These are phyloP conservation scores for Myoxocephalus aenaeus DNA, from an alignment of 2,797 vertebrate genomes.

Conservation along the genomic window DNA sequence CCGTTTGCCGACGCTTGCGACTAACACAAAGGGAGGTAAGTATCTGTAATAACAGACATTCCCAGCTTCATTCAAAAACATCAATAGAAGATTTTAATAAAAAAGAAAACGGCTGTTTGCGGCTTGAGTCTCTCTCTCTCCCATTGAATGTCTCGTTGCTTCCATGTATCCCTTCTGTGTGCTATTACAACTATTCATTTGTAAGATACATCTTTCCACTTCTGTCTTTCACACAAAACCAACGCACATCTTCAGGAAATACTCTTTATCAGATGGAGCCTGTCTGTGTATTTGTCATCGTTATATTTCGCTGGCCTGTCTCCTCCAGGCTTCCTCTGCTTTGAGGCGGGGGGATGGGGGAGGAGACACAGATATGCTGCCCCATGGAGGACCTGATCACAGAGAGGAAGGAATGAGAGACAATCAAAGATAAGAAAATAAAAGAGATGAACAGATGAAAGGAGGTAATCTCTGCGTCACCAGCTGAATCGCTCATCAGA, in stretches of 20 bases:
- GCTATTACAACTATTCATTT: slow-evolving; percentile 3
- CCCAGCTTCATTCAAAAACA: not conserved
- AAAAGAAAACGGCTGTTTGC: too few species aligned
- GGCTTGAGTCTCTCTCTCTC: not conserved
- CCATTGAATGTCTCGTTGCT: not conserved
- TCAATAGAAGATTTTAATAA: not conserved
- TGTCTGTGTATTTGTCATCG: slow-evolving; percentile 64
- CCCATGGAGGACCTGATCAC: slow-evolving; percentile 67
- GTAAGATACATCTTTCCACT: slow-evolving; percentile 14
- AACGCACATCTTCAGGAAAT: slow-evolving; percentile 40
- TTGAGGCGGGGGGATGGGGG: slow-evolving; percentile 55
- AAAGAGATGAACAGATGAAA: slow-evolving; percentile 72
- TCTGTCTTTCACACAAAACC: slow-evolving; percentile 22
- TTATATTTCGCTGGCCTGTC: slow-evolving; percentile 55
- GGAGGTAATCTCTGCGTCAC: slow-evolving; percentile 68
- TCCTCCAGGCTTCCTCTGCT: slow-evolving; percentile 72
- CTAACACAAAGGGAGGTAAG: too few species aligned
- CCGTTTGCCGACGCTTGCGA: too few species aligned
- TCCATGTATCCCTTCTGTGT: not conserved
- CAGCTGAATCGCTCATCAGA: slow-evolving; percentile 63
- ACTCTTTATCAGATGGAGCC: slow-evolving; percentile 58
- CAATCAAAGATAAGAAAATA: slow-evolving; percentile 76
- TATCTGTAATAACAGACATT: not conserved
- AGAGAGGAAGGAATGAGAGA: slow-evolving; percentile 68
- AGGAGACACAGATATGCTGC: slow-evolving; percentile 59